Evolutionary conservation across 2,888 invertebrate species (phyloP).

Genomic region (Neria commutata): DNA sequence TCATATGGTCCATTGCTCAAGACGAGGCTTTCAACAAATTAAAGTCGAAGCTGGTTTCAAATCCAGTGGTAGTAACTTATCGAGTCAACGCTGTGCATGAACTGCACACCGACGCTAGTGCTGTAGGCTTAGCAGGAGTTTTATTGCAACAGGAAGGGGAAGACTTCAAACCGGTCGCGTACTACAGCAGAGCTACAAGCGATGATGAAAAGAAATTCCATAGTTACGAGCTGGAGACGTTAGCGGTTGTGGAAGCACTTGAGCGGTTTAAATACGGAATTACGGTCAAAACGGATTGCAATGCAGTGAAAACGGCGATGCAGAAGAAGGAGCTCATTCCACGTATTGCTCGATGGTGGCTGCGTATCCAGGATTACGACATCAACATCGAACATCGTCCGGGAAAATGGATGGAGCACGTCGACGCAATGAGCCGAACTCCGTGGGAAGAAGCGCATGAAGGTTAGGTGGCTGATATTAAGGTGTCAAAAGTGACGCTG

Average conservation of each 20-base stretch:
- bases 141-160: conserved; percentile 7
- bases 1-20: conserved; percentile 16
- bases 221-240: conserved; percentile 50
- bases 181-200: conserved; percentile 10
- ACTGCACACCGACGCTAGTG: conserved; percentile 9
- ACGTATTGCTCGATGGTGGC: conserved; percentile 32
- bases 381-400: conserved; percentile 27
- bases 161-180: conserved; percentile 18
- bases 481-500: neutral
- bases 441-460: conserved; percentile 11
- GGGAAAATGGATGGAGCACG: conserved; percentile 18
- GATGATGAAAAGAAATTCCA: conserved; percentile 35
- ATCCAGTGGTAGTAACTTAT: conserved; percentile 21
- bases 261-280: conserved; percentile 28
- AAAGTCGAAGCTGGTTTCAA: conserved; percentile 9
- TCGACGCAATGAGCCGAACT: conserved; percentile 20
- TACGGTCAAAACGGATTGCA: conserved; percentile 24
- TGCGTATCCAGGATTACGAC: conserved; percentile 31
- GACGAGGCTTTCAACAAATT: conserved; percentile 11
- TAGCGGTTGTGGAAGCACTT: conserved; percentile 27
- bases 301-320: conserved; percentile 16
- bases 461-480: conserved; percentile 2
- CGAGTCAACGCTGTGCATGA: conserved; percentile 9
- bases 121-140: conserved; percentile 4
- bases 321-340: conserved; percentile 22